Percentiles rank a stretch among this genome's conserved stretches.
phyloP scores from a whole-genome alignment of 2,888 invertebrate species.

The Meganola albula region DNA sequence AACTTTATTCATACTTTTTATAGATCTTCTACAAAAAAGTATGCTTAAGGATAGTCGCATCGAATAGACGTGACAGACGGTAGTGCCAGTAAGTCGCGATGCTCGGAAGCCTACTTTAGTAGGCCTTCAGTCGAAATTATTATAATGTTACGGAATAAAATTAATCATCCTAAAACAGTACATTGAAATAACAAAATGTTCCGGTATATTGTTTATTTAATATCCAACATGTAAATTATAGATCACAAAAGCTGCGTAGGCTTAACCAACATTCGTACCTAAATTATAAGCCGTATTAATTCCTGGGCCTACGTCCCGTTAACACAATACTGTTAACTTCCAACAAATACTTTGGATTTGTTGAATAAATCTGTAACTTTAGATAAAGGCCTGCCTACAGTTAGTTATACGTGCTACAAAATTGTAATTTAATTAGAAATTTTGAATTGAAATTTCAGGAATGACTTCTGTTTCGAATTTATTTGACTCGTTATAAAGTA shows the following conservation, averaged over 20 bases:
- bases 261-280: conserved; percentile 30
- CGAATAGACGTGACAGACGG: too few species aligned
- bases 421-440: conserved; percentile 64
- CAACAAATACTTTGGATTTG: conserved; percentile 58
- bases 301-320: conserved; percentile 40
- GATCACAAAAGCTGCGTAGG: conserved; percentile 20
- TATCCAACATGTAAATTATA: conserved; percentile 19
- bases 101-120: too few species aligned
- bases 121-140: too few species aligned
- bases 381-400: conserved; percentile 53
- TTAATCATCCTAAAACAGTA: too few species aligned
- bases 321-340: conserved; percentile 44
- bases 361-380: conserved; percentile 55
- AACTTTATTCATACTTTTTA: too few species aligned
- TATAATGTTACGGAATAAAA: too few species aligned
- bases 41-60: too few species aligned
- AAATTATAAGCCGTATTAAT: conserved; percentile 38
- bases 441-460: conserved; percentile 55
- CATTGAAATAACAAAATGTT: too few species aligned
- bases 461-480: conserved; percentile 57
- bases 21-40: too few species aligned
- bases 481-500: conserved; percentile 41
- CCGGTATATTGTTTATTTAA: conserved; percentile 8
- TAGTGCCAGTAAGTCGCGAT: too few species aligned
- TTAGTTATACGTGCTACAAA: conserved; percentile 45